Evolutionary conservation across 2,888 invertebrate species (phyloP).

Genomic region (Gymnoscelis rufifasciata): DNA sequence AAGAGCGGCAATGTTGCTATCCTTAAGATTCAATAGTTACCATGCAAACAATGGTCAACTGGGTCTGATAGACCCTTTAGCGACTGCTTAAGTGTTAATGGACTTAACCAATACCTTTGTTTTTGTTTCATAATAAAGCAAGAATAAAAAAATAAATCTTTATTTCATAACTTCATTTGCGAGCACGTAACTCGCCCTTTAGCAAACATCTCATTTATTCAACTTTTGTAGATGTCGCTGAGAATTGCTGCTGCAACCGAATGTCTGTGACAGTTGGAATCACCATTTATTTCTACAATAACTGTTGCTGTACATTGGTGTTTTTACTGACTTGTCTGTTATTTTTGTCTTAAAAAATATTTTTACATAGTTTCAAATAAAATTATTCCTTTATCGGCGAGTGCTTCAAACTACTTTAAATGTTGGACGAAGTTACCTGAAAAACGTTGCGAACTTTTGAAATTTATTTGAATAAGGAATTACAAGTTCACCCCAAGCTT

Average conservation of each 20-base stretch:
- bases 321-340: too few relatives aligned
- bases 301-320: conserved; percentile 11
- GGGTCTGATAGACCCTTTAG: too few relatives aligned
- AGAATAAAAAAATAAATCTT: too few relatives aligned
- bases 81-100: too few relatives aligned
- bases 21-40: too few relatives aligned
- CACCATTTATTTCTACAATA: conserved; percentile 4
- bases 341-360: neutral
- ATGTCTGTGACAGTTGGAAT: conserved; percentile 23
- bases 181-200: conserved; percentile 22
- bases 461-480: conserved; percentile 38
- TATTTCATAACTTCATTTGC: too few relatives aligned
- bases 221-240: conserved; percentile 23
- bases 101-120: too few relatives aligned
- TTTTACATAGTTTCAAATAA: too few relatives aligned
- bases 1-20: too few relatives aligned
- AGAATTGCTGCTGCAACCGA: conserved; percentile 21
- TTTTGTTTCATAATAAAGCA: too few relatives aligned
- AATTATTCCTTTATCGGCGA: neutral
- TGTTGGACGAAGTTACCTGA: conserved; percentile 2
- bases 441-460: conserved; percentile 10
- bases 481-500: conserved; percentile 29
- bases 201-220: conserved; percentile 33
- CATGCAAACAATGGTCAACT: too few relatives aligned
- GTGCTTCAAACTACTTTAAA: neutral